Base-by-base conservation (phyloP, 2,113 vertebrate genomes). In the Apteryx owenii region DNA sequence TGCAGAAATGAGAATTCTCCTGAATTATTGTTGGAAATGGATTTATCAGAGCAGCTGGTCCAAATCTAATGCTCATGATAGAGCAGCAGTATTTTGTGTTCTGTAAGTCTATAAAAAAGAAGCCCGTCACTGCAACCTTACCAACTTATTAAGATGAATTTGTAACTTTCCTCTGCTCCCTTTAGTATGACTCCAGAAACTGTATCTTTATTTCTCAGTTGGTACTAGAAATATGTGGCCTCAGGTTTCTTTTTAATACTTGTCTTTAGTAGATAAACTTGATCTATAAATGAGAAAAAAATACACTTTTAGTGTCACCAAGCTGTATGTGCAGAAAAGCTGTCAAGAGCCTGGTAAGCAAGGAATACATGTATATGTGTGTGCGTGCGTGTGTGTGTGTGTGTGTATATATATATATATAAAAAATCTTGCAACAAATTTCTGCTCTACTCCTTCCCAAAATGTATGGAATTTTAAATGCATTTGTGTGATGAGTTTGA, bases 181-280 rank as follows among this genome's bases (percentile, higher is more conserved):
- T 88, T 78, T 38, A n/a, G 26, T 44, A 9, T 1, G 2, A 40
- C 60, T 87, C 60, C 26, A 14, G 78, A 90, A 58, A 22, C 48
- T 58, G 40, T 40, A 46, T 75, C 26, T 56, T 23, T 20, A 4
- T 64, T 25, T 70, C 61, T 77, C 58, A 21, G 51, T 28, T 50
- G 53, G 44, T 61, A 42, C 60, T 64, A 36, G 48, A 68, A 75
- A 36, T 28, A 36, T 21, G 54, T 6, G 12, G 77, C 68, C 60
- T 97, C 88, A 19, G 62, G 36, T 89, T 96, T 90, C 81, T 81
- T 91, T 91, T 66, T 51, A 69, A 56, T 65, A 29, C 65, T 69
- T 86, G 58, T 8, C 95, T 90, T 71, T 89, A 28, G 64, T 68
- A 46, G 79, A 26, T 71, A 90, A 92, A 92, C 48, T 60, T 83